Conservation (phyloP, 2,888 invertebrate genomes). For the Chrysodeixis includens region DNA sequence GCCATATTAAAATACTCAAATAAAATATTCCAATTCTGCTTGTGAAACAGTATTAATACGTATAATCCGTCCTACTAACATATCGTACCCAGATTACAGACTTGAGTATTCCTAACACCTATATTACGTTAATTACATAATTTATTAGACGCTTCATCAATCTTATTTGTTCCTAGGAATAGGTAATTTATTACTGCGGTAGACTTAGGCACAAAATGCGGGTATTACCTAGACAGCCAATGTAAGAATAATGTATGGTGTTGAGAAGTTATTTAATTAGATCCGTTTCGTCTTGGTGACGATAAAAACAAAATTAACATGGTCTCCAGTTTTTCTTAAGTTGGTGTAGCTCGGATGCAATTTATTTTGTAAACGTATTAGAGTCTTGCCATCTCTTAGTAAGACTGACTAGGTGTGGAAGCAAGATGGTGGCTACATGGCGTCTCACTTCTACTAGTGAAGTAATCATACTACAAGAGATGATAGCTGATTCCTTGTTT, state of each 20-base stretch:
- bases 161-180: constrained; percentile 21
- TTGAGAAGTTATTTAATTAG: constrained; percentile 20
- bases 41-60: too few relatives aligned
- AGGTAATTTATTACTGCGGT: constrained; percentile 36
- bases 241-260: constrained; percentile 34
- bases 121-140: constrained; percentile 10
- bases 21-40: too few relatives aligned
- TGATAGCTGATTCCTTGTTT: too few relatives aligned
- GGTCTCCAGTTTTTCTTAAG: background rate
- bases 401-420: too few relatives aligned
- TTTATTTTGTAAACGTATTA: too few relatives aligned
- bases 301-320: constrained; percentile 14
- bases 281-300: constrained; percentile 9
- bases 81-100: background rate
- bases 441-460: too few relatives aligned
- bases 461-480: too few relatives aligned
- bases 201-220: constrained; percentile 22
- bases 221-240: constrained; percentile 21
- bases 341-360: background rate
- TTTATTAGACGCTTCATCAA: constrained; percentile 16
- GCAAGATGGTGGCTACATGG: too few relatives aligned
- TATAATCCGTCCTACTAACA: background rate
- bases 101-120: background rate
- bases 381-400: too few relatives aligned
- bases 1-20: too few relatives aligned